phyloP scores from a whole-genome alignment of 2,888 invertebrate genomes.

The Temnothorax ravouxi region DNA sequence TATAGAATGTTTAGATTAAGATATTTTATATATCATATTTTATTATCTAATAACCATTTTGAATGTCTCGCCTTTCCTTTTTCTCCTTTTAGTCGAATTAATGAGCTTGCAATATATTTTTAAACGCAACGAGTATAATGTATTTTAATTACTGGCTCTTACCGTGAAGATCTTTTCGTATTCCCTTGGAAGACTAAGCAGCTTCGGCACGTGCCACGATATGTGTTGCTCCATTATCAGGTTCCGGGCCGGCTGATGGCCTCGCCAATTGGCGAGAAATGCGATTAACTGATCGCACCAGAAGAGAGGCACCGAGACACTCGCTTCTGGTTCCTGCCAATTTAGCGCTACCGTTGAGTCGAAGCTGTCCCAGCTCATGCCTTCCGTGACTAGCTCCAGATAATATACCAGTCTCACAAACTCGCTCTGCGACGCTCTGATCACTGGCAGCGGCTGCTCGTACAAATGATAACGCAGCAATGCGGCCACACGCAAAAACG shows the following conservation, averaged over 20 bases:
- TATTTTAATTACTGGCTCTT: slow-evolving; percentile 62
- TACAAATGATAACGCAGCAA: slow-evolving; percentile 94
- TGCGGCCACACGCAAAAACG: slow-evolving; percentile 94
- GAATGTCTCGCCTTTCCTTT: neutral
- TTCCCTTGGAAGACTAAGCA: slow-evolving; percentile 94
- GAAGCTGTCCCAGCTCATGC: slow-evolving; percentile 90
- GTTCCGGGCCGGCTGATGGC: slow-evolving; percentile 88
- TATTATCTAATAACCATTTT: neutral
- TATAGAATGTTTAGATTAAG: neutral
- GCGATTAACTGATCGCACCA: slow-evolving; percentile 91
- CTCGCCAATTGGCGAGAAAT: slow-evolving; percentile 81
- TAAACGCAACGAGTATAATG: neutral
- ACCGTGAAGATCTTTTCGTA: slow-evolving; percentile 97
- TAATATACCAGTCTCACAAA: slow-evolving; percentile 93
- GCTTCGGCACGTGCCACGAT: slow-evolving; percentile 93
- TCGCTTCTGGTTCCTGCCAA: slow-evolving; percentile 87
- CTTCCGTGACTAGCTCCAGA: slow-evolving; percentile 91
- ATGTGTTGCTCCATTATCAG: slow-evolving; percentile 92
- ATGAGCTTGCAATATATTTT: neutral
- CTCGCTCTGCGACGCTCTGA: slow-evolving; percentile 90
- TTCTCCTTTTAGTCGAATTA: neutral
- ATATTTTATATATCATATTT: neutral
- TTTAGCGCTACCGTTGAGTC: slow-evolving; percentile 90
- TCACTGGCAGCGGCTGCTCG: slow-evolving; percentile 91
- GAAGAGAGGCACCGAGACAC: slow-evolving; percentile 88